Evolutionary conservation across 1,140 invertebrate species (phyloP).

Genomic region (Apis florea): DNA sequence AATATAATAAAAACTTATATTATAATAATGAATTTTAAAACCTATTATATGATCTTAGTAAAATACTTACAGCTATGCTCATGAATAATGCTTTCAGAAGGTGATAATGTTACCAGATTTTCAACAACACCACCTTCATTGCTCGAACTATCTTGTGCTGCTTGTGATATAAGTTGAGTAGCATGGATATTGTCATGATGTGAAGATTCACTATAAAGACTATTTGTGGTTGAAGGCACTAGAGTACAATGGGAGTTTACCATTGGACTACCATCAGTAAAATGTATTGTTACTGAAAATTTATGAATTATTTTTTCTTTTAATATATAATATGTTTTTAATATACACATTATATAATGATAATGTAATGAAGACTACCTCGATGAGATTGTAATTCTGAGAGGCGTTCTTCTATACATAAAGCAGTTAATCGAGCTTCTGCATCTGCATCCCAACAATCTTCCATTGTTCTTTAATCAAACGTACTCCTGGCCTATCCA

Average conservation of each 20-base stretch:
- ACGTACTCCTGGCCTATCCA: constrained; percentile 83
- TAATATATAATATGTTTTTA: neutral
- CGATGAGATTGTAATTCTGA: constrained; percentile 85
- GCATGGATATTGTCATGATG: constrained; percentile 69
- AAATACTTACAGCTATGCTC: constrained; percentile 75
- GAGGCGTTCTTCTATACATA: constrained; percentile 94
- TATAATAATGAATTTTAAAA: neutral
- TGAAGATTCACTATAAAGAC: constrained; percentile 69
- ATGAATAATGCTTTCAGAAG: constrained; percentile 74
- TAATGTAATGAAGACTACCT: constrained; percentile 69
- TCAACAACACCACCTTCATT: constrained; percentile 64
- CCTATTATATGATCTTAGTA: neutral
- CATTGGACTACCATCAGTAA: constrained; percentile 81
- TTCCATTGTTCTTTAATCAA: constrained; percentile 93
- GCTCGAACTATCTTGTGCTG: constrained; percentile 55
- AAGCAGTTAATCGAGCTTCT: constrained; percentile 93
- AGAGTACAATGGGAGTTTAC: constrained; percentile 77
- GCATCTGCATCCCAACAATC: constrained; percentile 98
- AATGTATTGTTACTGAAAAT: constrained; percentile 75
- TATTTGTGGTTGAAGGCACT: constrained; percentile 74
- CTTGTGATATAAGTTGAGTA: constrained; percentile 61
- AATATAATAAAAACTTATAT: constrained; percentile 33
- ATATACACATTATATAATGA: neutral
- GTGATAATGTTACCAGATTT: constrained; percentile 78
- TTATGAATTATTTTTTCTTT: constrained; percentile 8